Percentiles rank a stretch among this genome's conserved stretches.
phyloP scores from a whole-genome alignment of 1,140 invertebrate species.

The Pogonus chalceus region DNA sequence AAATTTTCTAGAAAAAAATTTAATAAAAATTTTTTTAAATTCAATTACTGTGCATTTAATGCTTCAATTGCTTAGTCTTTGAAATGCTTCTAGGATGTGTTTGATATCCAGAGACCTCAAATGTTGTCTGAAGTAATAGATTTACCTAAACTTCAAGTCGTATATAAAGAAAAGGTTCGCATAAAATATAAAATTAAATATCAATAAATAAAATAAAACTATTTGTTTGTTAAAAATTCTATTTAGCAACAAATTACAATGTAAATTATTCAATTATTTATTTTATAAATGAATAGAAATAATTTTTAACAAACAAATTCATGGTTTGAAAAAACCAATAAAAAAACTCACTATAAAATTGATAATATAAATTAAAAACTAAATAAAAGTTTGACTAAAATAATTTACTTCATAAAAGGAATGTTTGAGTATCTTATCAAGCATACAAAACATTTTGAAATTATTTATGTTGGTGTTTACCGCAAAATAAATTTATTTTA shows the following conservation, averaged over 20 bases:
- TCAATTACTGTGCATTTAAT: constrained; percentile 25
- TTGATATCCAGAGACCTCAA: constrained; percentile 51
- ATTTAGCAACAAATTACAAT: neutral
- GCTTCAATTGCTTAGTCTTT: constrained; percentile 21
- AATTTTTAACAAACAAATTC: neutral
- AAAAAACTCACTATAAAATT: neutral
- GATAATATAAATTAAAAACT: constrained; percentile 2
- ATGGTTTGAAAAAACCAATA: neutral
- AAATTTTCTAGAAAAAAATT: neutral
- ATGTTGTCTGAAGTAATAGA: constrained; percentile 51
- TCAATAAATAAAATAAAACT: neutral
- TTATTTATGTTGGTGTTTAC: too few relatives aligned
- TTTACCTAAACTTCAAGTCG: constrained; percentile 49
- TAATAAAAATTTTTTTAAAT: constrained; percentile 1
- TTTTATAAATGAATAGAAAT: neutral
- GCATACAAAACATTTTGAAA: too few relatives aligned
- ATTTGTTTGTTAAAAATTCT: neutral
- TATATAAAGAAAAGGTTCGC: constrained; percentile 52
- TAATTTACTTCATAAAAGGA: too few relatives aligned
- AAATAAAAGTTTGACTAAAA: constrained; percentile 2
- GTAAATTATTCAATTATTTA: neutral
- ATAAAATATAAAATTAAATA: constrained; percentile 17
- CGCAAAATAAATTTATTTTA: too few relatives aligned
- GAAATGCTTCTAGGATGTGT: constrained; percentile 46
- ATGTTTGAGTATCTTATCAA: too few relatives aligned